phyloP scores from a whole-genome alignment of 2,797 vertebrate species.

The Tachyglossus aculeatus region DNA sequence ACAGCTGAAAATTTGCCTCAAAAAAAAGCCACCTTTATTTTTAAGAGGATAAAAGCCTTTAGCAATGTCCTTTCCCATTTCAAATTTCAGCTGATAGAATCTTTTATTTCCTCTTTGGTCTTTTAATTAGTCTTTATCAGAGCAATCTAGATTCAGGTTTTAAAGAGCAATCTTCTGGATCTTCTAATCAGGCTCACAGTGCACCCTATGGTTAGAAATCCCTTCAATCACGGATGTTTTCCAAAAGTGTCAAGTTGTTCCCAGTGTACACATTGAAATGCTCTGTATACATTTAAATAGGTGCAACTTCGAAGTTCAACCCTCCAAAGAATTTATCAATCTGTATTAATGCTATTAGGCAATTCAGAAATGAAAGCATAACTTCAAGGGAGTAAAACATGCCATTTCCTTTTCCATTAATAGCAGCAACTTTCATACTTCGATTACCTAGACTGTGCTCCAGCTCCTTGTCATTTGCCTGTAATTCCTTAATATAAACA shows the following conservation, averaged over 20 bases:
- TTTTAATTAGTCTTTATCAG: slow-evolving; percentile 59
- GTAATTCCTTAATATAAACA: too few relatives aligned
- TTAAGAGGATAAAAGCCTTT: neutral
- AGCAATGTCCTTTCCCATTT: neutral
- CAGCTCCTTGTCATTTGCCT: too few relatives aligned
- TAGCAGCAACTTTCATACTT: too few relatives aligned
- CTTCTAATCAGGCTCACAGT: slow-evolving; percentile 24
- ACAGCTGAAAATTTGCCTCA: neutral
- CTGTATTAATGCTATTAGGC: too few relatives aligned
- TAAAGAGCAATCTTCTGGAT: slow-evolving; percentile 23
- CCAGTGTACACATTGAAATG: neutral
- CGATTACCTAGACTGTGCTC: too few relatives aligned
- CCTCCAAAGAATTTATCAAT: too few relatives aligned
- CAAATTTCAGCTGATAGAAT: slow-evolving; percentile 32
- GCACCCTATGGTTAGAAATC: neutral
- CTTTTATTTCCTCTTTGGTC: slow-evolving; percentile 44
- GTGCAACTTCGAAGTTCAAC: too few relatives aligned
- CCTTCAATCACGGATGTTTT: neutral
- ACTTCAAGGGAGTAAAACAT: too few relatives aligned
- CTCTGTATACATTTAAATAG: too few relatives aligned
- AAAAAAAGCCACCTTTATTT: neutral
- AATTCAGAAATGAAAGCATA: too few relatives aligned
- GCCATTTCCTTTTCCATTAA: too few relatives aligned
- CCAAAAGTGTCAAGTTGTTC: neutral
- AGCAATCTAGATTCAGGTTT: slow-evolving; percentile 49